These are phyloP conservation scores for Drosophila limbata DNA, from an alignment of 2,888 invertebrate genomes.

Conservation along the genomic window DNA sequence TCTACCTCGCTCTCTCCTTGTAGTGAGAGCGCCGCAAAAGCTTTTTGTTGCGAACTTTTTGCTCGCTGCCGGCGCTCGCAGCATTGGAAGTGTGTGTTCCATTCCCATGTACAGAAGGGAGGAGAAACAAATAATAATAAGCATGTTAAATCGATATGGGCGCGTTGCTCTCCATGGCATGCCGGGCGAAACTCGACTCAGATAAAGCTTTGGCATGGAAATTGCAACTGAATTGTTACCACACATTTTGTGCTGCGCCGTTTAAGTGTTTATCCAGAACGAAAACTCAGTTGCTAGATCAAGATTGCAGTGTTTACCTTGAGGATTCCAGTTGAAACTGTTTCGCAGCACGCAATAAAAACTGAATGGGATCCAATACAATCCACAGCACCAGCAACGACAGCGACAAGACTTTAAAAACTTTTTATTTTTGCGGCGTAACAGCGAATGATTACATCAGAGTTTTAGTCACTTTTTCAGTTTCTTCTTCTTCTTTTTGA, in stretches of 20 bases:
- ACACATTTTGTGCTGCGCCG: background rate
- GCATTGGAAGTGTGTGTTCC: constrained; percentile 49
- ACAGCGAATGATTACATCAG: constrained; percentile 76
- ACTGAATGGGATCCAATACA: constrained; percentile 1
- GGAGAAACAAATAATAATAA: constrained; percentile 35
- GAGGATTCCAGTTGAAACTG: constrained; percentile 24
- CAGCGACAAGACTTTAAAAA: constrained; percentile 3
- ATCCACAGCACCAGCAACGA: constrained; percentile 1
- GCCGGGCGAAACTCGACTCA: constrained; percentile 11
- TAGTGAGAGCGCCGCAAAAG: constrained; percentile 26
- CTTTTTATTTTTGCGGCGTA: constrained; percentile 58
- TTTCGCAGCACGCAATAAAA: constrained; percentile 22
- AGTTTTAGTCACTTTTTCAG: constrained; percentile 65
- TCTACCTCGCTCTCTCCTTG: constrained; percentile 10
- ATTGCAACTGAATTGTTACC: background rate
- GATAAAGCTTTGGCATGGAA: constrained; percentile 13
- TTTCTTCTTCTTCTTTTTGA: constrained; percentile 7
- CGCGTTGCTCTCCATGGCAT: constrained; percentile 13
- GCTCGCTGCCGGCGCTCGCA: constrained; percentile 35
- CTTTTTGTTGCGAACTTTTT: constrained; percentile 56
- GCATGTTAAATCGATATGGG: constrained; percentile 36
- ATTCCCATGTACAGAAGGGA: constrained; percentile 31
- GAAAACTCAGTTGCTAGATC: background rate
- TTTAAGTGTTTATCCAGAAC: constrained; percentile 23
- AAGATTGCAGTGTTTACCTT: constrained; percentile 35